Conservation (phyloP, 2,797 vertebrate species). For the Diglossa cyanea region DNA sequence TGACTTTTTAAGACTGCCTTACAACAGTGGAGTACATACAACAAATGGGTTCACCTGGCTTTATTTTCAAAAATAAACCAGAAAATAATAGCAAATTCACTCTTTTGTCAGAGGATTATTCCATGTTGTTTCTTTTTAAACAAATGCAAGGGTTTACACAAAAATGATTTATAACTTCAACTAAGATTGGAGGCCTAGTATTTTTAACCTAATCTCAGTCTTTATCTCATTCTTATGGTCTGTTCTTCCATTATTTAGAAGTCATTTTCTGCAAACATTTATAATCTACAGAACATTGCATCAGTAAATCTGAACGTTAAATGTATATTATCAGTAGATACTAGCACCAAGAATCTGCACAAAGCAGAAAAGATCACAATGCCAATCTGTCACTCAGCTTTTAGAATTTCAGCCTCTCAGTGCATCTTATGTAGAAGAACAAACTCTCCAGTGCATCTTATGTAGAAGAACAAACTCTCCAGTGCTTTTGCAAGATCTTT, state of each 20-base stretch:
- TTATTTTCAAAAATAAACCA: background rate
- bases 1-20: background rate
- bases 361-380: background rate
- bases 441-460: no score
- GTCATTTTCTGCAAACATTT: background rate
- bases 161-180: background rate
- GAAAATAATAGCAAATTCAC: background rate
- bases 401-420: background rate
- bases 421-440: background rate
- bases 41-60: background rate
- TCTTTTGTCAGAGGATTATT: background rate
- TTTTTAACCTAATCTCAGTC: background rate
- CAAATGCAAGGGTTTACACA: background rate
- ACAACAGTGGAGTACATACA: rapidly evolving
- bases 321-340: background rate
- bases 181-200: background rate
- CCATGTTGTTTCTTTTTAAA: background rate
- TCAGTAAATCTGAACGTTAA: background rate
- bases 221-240: background rate
- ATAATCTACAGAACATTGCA: background rate
- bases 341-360: background rate
- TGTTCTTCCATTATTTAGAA: background rate
- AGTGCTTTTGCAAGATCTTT: background rate
- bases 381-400: background rate
- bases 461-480: background rate